Evolutionary conservation across 2,797 vertebrate genomes (phyloP).

Genomic region (Gallinago nigripennis): DNA sequence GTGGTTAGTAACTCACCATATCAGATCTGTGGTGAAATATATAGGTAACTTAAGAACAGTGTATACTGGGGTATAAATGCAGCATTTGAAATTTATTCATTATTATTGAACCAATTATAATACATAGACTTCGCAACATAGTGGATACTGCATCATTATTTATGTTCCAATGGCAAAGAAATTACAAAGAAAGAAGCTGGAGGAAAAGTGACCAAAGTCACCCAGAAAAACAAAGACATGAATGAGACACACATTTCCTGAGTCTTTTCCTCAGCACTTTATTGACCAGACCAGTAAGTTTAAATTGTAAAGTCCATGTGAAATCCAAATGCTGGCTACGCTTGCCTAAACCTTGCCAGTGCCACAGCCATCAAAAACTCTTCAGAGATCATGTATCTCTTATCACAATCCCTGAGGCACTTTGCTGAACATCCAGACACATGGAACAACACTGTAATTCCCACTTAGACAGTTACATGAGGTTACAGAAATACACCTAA

Average conservation of each 20-base stretch:
- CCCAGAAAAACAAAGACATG: background rate
- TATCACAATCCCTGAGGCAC: background rate
- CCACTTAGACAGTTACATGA: background rate
- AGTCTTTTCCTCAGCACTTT: background rate
- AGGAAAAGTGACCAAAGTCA: background rate
- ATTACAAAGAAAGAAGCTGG: background rate
- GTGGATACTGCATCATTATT: background rate
- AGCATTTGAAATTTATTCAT: background rate
- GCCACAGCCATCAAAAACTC: background rate
- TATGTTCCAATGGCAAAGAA: background rate
- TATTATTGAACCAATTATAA: background rate
- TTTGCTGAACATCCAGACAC: background rate
- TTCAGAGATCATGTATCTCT: fast-evolving
- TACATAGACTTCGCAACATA: background rate
- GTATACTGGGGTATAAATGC: background rate
- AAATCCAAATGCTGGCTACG: background rate
- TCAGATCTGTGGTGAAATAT: background rate
- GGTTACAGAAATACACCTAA: background rate
- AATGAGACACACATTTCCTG: background rate
- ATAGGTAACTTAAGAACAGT: background rate
- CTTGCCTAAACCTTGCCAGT: background rate
- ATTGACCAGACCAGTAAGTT: background rate
- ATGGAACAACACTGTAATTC: background rate
- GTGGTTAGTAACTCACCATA: background rate
- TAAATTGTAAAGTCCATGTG: background rate